Percentiles rank a stretch among this genome's conserved stretches.
These are phyloP conservation scores for Jordanella pulchra DNA, from an alignment of 2,797 vertebrate species.

Conservation along the genomic window DNA sequence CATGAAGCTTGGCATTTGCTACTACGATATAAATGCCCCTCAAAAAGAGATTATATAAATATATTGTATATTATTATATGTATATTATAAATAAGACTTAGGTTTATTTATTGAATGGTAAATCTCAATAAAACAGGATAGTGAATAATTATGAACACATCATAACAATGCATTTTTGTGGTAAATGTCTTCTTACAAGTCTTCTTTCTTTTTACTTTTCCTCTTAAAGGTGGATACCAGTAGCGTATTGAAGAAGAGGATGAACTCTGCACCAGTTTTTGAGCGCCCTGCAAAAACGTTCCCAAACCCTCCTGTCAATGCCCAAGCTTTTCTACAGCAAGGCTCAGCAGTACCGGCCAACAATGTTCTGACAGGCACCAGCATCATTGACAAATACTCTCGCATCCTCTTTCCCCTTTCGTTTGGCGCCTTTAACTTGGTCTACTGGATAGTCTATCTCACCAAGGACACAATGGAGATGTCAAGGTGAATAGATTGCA, in stretches of 20 bases:
- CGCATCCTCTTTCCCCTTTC: conserved; percentile 95
- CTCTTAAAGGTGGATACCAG: conserved; percentile 79
- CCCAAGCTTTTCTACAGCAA: conserved; percentile 74
- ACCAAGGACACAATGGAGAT: conserved; percentile 98
- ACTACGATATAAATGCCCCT: neutral
- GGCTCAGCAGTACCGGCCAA: conserved; percentile 72
- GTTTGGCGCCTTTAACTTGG: conserved; percentile 95
- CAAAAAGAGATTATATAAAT: neutral
- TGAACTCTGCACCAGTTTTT: conserved; percentile 83
- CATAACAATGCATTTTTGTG: conserved; percentile 13
- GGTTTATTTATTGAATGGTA: neutral
- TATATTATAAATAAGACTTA: too few relatives aligned
- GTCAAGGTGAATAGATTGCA: conserved; percentile 74
- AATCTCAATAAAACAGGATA: neutral
- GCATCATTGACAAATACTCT: conserved; percentile 97
- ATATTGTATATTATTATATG: too few relatives aligned
- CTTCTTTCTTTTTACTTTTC: conserved; percentile 11
- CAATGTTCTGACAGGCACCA: conserved; percentile 84
- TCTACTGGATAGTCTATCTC: conserved; percentile 97
- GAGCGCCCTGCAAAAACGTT: conserved; percentile 79
- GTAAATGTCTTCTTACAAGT: conserved; percentile 15
- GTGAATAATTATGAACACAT: neutral
- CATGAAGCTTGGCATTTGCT: conserved; percentile 32
- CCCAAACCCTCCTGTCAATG: conserved; percentile 72
- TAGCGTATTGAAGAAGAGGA: conserved; percentile 89